phyloP scores from a whole-genome alignment of 2,797 vertebrate species.

The Sebastes trivittatus region DNA sequence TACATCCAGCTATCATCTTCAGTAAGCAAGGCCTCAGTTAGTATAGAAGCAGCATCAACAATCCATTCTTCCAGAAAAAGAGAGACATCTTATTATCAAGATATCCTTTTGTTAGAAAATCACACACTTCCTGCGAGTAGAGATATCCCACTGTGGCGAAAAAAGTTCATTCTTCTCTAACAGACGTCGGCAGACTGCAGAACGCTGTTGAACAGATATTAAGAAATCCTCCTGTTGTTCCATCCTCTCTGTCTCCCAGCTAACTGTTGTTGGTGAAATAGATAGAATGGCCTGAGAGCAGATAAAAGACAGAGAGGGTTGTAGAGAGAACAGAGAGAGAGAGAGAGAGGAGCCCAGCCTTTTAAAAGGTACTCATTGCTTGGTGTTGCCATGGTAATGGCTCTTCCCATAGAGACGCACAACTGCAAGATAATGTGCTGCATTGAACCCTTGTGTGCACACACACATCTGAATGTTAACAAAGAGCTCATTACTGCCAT shows the following conservation, averaged over 20 bases:
- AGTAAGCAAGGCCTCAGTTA: neutral
- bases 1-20: neutral
- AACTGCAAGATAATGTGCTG: constrained; percentile 23
- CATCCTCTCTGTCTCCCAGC: constrained; percentile 4
- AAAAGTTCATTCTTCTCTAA: neutral
- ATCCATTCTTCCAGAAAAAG: neutral
- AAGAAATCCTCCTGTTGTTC: constrained; percentile 12
- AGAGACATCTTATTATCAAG: neutral
- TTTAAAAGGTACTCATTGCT: constrained; percentile 54
- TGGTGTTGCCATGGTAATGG: constrained; percentile 66
- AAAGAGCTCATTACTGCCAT: constrained; percentile 25
- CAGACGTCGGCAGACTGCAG: neutral
- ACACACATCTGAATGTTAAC: constrained; percentile 1
- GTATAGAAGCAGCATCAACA: neutral
- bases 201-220: neutral
- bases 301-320: constrained; percentile 45
- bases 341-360: constrained; percentile 24
- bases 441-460: neutral
- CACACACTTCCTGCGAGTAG: neutral
- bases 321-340: neutral
- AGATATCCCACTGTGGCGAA: constrained; percentile 7
- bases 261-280: neutral
- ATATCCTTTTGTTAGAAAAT: neutral
- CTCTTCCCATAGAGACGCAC: constrained; percentile 21
- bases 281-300: constrained; percentile 18